Percentiles rank a stretch among this genome's conserved stretches.
These are phyloP conservation scores for Muscicapa comitata DNA, from an alignment of 2,797 vertebrate genomes.

Conservation along the genomic window DNA sequence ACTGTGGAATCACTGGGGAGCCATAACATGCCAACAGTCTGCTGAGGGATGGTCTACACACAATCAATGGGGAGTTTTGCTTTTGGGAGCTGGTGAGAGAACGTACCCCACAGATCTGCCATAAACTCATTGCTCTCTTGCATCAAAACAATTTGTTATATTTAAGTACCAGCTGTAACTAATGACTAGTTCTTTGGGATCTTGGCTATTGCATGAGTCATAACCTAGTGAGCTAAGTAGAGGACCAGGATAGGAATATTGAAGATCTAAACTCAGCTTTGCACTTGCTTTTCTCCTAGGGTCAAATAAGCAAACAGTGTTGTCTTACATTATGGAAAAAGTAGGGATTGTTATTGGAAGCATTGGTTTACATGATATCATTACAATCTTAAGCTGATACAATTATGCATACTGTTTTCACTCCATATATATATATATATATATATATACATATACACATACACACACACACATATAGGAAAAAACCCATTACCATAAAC, in stretches of 20 bases:
- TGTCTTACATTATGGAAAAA: neutral
- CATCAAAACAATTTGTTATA: neutral
- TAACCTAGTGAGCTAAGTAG: neutral
- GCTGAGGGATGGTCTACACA: neutral
- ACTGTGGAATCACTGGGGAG: constrained; percentile 22
- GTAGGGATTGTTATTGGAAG: neutral
- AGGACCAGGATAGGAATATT: neutral
- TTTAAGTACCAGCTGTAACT: constrained; percentile 4
- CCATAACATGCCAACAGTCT: neutral
- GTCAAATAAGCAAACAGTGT: neutral
- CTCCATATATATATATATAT: accelerated
- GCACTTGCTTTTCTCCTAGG: neutral
- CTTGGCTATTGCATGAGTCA: neutral
- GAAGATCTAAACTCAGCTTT: neutral
- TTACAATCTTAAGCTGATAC: neutral
- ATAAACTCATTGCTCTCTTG: neutral
- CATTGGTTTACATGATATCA: neutral
- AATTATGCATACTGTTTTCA: neutral
- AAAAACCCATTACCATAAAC: neutral
- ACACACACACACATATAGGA: no score
- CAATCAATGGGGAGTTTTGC: constrained; percentile 12
- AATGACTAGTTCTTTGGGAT: neutral
- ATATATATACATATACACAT: no score
- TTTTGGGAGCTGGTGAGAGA: neutral
- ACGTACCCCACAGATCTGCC: neutral